These are phyloP conservation scores for Aleiodes alternator DNA, from an alignment of 2,888 invertebrate genomes.

Conservation along the genomic window DNA sequence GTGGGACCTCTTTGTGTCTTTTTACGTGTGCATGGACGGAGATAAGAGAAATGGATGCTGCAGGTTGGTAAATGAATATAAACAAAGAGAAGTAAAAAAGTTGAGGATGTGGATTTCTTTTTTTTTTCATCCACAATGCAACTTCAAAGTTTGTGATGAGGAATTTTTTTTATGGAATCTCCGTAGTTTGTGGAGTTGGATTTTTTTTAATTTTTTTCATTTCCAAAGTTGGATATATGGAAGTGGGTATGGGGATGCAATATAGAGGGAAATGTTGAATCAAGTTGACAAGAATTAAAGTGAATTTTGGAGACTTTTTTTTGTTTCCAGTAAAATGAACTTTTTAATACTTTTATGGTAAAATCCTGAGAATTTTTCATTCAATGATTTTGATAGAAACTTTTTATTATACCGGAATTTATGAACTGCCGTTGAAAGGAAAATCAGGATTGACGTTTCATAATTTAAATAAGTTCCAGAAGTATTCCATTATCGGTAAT, in stretches of 20 bases:
- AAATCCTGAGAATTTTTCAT: too few species aligned
- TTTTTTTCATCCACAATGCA: background rate
- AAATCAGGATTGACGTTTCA: too few species aligned
- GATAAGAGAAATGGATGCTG: background rate
- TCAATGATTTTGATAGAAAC: too few species aligned
- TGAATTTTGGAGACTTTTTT: conserved; percentile 9
- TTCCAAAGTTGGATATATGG: background rate
- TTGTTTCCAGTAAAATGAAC: background rate
- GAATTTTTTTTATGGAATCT: conserved; percentile 4
- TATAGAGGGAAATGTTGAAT: background rate
- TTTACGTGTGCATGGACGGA: conserved; percentile 3
- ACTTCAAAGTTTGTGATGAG: conserved; percentile 20
- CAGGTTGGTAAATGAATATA: conserved; percentile 4
- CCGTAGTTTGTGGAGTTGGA: background rate
- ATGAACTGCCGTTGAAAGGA: too few species aligned
- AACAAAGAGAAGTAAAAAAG: background rate
- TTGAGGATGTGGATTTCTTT: conserved; percentile 1
- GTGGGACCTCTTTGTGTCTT: background rate
- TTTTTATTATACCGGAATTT: too few species aligned
- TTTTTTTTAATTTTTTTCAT: background rate
- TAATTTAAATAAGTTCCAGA: too few species aligned
- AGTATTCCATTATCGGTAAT: too few species aligned
- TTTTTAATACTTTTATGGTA: background rate
- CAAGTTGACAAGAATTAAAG: background rate
- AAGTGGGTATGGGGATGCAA: background rate